phyloP scores from a whole-genome alignment of 64 coral and sea anemone genomes.

The Montipora sp. region DNA sequence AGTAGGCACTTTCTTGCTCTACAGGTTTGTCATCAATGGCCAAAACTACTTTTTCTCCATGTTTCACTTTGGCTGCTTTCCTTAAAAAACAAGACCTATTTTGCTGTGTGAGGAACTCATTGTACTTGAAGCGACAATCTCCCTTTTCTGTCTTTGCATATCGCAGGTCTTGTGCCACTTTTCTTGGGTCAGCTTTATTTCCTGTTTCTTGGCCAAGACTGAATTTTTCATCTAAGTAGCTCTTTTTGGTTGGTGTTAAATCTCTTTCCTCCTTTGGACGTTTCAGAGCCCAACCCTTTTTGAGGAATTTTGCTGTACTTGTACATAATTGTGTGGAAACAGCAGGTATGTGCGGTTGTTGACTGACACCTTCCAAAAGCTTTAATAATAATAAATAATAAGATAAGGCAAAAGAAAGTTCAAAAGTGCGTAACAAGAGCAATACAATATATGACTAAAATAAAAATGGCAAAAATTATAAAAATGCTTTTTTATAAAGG shows the following conservation, averaged over 20 bases:
- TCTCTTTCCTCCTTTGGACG: background rate
- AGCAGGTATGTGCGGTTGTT: background rate
- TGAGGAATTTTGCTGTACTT: background rate
- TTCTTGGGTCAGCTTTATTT: slow-evolving; percentile 11
- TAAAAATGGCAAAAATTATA: too few species aligned
- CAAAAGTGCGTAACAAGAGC: too few species aligned
- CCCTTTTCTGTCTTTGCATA: background rate
- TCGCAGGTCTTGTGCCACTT: slow-evolving; percentile 19
- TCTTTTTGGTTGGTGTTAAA: slow-evolving; percentile 16
- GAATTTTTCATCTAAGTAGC: slow-evolving; percentile 7
- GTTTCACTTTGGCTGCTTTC: background rate
- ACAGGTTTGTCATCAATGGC: too few species aligned
- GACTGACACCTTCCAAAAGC: background rate
- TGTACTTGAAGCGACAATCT: background rate
- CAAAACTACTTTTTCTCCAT: too few species aligned
- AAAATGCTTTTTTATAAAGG: too few species aligned
- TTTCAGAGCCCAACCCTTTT: slow-evolving; percentile 35
- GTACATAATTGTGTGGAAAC: background rate
- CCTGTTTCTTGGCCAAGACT: slow-evolving; percentile 21
- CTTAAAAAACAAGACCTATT: slow-evolving; percentile 19
- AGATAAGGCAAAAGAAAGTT: too few species aligned
- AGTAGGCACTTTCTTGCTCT: too few species aligned
- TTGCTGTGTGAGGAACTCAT: slow-evolving; percentile 23
- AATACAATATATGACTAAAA: too few species aligned
- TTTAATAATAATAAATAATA: background rate